Percentiles rank a stretch among this genome's conserved stretches.
Evolutionary conservation across 2,797 vertebrate species (phyloP).

Genomic region (Schizopygopsis malacanthus): DNA sequence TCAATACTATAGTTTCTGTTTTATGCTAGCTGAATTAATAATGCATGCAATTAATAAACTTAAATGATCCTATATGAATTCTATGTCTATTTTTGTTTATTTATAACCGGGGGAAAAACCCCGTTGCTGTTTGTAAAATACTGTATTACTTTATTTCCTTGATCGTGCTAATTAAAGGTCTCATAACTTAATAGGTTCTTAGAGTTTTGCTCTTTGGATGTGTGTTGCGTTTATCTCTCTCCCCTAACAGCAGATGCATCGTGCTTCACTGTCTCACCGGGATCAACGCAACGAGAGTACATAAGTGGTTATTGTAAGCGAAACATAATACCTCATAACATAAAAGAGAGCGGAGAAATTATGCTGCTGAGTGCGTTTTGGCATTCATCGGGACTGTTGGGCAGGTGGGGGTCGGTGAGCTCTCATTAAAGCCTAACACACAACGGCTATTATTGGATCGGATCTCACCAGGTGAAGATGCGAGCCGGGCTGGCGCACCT

Average conservation of each 20-base stretch:
- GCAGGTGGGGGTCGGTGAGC: slow-evolving; percentile 66
- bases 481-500: slow-evolving; percentile 66
- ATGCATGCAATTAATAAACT: background rate
- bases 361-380: slow-evolving; percentile 64
- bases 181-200: slow-evolving; percentile 43
- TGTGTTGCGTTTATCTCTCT: slow-evolving; percentile 49
- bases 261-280: slow-evolving; percentile 63
- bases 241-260: slow-evolving; percentile 51
- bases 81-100: background rate
- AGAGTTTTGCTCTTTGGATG: slow-evolving; percentile 31
- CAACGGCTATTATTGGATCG: slow-evolving; percentile 71
- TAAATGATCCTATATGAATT: background rate
- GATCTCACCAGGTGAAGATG: slow-evolving; percentile 75
- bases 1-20: background rate
- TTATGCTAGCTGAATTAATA: background rate
- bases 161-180: slow-evolving; percentile 4
- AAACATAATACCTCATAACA: slow-evolving; percentile 68
- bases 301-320: slow-evolving; percentile 65
- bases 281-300: slow-evolving; percentile 70
- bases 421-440: slow-evolving; percentile 70
- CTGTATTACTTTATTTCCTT: background rate
- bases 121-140: background rate
- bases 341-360: slow-evolving; percentile 60
- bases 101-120: background rate
- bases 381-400: slow-evolving; percentile 59